phyloP scores from a whole-genome alignment of 2,888 invertebrate genomes.

The Apeira syringaria region DNA sequence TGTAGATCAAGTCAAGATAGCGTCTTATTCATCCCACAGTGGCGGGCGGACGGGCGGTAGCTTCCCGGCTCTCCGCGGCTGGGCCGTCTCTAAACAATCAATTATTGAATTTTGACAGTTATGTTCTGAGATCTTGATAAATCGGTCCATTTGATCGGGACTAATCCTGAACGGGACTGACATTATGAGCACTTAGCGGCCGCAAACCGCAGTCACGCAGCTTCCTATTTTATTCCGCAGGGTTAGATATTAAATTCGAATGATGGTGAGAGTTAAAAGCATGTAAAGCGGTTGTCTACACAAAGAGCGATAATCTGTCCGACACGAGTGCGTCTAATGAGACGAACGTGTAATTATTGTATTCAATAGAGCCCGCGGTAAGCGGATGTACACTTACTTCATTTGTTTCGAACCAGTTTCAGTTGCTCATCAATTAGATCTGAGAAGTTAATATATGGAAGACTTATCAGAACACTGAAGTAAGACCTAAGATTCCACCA shows the following conservation, averaged over 20 bases:
- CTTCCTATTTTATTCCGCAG: not conserved
- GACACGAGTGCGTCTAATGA: conserved; percentile 26
- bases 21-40: not conserved
- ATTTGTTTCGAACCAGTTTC: conserved; percentile 8
- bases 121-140: conserved; percentile 32
- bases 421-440: not conserved
- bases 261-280: not conserved
- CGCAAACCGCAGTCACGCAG: not conserved
- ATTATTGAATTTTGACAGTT: conserved; percentile 35
- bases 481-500: too few relatives aligned
- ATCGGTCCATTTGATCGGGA: conserved; percentile 29
- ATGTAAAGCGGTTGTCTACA: conserved; percentile 15
- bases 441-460: too few relatives aligned
- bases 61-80: not conserved
- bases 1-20: not conserved
- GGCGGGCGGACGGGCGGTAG: too few relatives aligned
- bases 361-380: conserved; percentile 3
- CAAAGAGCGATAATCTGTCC: conserved; percentile 22
- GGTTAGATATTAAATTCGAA: not conserved
- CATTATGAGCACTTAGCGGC: conserved; percentile 14
- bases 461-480: too few relatives aligned
- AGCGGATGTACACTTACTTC: conserved; percentile 6
- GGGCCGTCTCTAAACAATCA: conserved; percentile 31
- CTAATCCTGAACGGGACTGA: conserved; percentile 31
- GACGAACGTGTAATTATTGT: conserved; percentile 24